Evolutionary conservation across 2,888 invertebrate species (phyloP), one percentile per base, ranked within the genome.

Genomic region (Chrysodeixis includens): DNA sequence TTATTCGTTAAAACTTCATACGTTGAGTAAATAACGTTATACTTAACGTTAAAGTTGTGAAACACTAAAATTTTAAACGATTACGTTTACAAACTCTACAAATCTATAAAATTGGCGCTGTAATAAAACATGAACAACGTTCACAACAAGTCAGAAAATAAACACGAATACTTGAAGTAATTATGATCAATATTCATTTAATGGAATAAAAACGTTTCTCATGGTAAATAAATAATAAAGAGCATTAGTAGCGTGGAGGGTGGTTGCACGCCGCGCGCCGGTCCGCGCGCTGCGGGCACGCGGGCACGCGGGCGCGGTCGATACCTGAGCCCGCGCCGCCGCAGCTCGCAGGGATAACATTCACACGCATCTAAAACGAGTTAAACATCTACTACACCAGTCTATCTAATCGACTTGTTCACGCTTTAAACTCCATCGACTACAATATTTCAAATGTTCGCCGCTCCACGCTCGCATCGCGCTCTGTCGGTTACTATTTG

Each of bases 221-320:
- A 79, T 78, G 63, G 67, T 83, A 83, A 83, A 83, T 83, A 80
- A 83, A 81, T 82, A 76, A 76, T 74, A 74, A 76, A 72, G 69
- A 64, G 72, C 76, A 87, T 84, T 86, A 83, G 82, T 81, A 77
- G 74, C 67, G 66, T 53, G 69, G 68, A 68, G 71, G 74, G 78
- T 26, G n/a, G n/a, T 76, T 81, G 68, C 81, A 67, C 83, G 82
- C 76, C n/a, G n/a, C n/a, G 26, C 26, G 26, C 26, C 6, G 26
- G 26, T n/a, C n/a, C n/a, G n/a, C 26, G 26, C 26, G 26, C 26
- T 70, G 73, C 62, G 76, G 73, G 63, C 30, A 40, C 84, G 51
- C 84, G 26, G 26, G 26, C 26, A 26, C 93, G 90, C 93, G 93
- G 93, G 94, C 81, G 32, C 88, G 92, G 88, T 92, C 92, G 92